Base-by-base conservation (phyloP, 2,113 vertebrate species). In the Dinomys branickii region DNA sequence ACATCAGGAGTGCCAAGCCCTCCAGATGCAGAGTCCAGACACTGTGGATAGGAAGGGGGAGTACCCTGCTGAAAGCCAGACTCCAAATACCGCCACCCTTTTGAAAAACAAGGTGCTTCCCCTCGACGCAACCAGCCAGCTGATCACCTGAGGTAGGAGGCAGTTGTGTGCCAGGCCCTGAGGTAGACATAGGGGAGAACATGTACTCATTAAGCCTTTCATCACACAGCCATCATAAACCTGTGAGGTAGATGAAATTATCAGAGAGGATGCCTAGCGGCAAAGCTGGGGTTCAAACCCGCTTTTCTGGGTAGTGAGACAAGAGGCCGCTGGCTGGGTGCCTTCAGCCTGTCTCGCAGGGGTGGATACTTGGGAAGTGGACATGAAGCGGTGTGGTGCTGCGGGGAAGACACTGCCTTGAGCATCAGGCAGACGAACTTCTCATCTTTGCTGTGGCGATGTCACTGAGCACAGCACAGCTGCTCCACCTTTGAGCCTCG, bases 301-400 rank as follows among this genome's bases (percentile, higher is more conserved):
- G 16, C 12, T 81, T 30, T 63, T 63, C 56, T 63, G 52, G 7
- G 35, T 1, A 41, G n/a, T 17, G 3, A 7, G n/a, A 47, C 2
- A 16, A 20, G 22, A 6, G 8, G 4, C 24, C 16, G 1, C 19
- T 30, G 9, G 14, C 20, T 50, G 17, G 10, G 5, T n/a, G 33
- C 11, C 61, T 24, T 73, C 26, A 63, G 22, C 44, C 54, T 33
- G 22, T 1, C 17, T 22, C 44, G 44, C 22, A 61, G 58, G 19
- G 0, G 13, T 30, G 19, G 59, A 5, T 5, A 22, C 61, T 22
- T 3, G 3, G 54, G n/a, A 63, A 85, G 44, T 3, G 3, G 44
- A 41, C 9, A 3, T 22, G 33, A 41, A 30, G 33, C 41, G 24
- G 9, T 44, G 52, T 33, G 26, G 38, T 8, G 13, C 2, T 28